Evolutionary conservation across 92 coral and sea anemone species (phyloP), one percentile per base, ranked within the genome.

Genomic region (Siderastrea radians): DNA sequence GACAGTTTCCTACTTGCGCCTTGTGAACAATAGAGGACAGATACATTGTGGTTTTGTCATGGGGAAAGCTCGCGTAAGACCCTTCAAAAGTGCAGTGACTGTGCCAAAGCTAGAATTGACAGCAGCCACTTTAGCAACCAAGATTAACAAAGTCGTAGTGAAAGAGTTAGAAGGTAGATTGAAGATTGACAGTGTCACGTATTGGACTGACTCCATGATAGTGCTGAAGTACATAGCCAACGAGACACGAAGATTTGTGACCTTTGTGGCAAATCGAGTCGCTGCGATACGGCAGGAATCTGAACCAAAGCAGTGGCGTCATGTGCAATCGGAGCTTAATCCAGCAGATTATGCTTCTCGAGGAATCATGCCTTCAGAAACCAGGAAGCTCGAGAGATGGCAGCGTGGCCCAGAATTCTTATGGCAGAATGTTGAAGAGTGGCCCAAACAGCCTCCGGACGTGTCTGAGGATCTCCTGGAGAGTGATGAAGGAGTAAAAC

Each of bases 131-230:
- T 72, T 90, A 14, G 53, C 79, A 50, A 65, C 80, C 53, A 80
- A 49, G 89, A 87, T 93, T 85, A 93, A 93, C 62, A 70, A 83
- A 55, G 54, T 82, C 15, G 87, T 93, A 17, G 62, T 16, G 68
- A 93, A 84, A 54, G 90, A 81, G 65, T 55, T 93, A 43, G 63
- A 83, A 49, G 84, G 83, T 11, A 83, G 94, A 78, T 48, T 93
- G 47, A 19, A 54, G 81, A 91, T 94, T 75, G 92, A 84, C 84
- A 80, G 74, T 12, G 74, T 87, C 13, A 75, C 68, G 2, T 91
- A 81, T 44, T 93, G 96, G 96, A 93, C 96, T 72, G 92, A 93
- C 75, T 93, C 92, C 2, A 68, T 77, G 13, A 86, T 92, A 15
- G 95, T 92, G 11, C 51, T 89, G 11, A 80, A 79, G 61, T 93